These are phyloP conservation scores for Rosalia funebris DNA, from an alignment of 2,888 invertebrate species.

Conservation along the genomic window DNA sequence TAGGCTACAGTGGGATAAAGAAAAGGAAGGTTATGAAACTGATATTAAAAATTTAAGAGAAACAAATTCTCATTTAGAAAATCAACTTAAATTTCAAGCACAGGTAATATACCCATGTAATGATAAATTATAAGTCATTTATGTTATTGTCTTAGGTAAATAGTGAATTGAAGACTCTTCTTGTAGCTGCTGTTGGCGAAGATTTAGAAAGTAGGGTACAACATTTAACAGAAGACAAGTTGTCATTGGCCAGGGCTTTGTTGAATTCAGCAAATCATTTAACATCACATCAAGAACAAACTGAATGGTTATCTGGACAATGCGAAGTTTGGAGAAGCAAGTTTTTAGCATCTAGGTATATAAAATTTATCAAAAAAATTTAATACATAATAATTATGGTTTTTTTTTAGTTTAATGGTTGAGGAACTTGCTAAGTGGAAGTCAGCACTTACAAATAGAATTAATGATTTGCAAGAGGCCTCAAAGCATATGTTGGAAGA, in stretches of 20 bases:
- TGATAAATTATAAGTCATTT: no score
- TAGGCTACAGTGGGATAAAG: slow-evolving; percentile 61
- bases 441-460: slow-evolving; percentile 77
- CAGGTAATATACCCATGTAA: slow-evolving; percentile 72
- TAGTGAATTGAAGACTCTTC: slow-evolving; percentile 88
- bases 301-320: slow-evolving; percentile 92
- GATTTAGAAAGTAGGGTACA: slow-evolving; percentile 91
- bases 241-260: slow-evolving; percentile 85
- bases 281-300: slow-evolving; percentile 90
- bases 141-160: slow-evolving; percentile 83
- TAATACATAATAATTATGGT: not conserved
- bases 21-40: slow-evolving; percentile 68
- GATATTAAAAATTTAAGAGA: slow-evolving; percentile 73
- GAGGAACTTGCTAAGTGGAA: slow-evolving; percentile 92
- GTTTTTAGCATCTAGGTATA: slow-evolving; percentile 90
- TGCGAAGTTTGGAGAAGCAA: slow-evolving; percentile 98
- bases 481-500: slow-evolving; percentile 78
- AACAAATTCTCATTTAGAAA: slow-evolving; percentile 78
- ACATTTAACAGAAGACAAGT: slow-evolving; percentile 90
- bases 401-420: slow-evolving; percentile 81
- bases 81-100: slow-evolving; percentile 86
- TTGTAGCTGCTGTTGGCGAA: slow-evolving; percentile 95
- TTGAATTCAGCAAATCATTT: slow-evolving; percentile 87
- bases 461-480: slow-evolving; percentile 75
- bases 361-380: no score